Evolutionary conservation across 2,113 vertebrate species (phyloP).

Genomic region (Caranx melampygus): DNA sequence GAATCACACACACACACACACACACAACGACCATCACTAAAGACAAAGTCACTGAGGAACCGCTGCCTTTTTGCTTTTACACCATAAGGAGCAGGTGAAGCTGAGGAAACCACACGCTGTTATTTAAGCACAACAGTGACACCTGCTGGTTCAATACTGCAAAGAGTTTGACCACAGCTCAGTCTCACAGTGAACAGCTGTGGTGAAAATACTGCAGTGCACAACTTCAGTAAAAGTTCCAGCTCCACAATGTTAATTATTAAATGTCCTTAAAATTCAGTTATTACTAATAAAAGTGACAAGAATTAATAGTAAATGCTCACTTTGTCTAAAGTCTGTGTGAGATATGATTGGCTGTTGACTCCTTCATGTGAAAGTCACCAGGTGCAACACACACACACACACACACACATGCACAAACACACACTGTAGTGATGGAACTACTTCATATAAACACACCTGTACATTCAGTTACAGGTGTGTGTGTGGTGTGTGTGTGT

Average conservation of each 20-base stretch:
- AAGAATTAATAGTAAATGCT: no score
- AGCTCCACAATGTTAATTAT: not conserved
- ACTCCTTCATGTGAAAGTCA: constrained; percentile 40
- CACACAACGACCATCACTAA: no score
- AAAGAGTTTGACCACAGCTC: not conserved
- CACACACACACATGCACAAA: not conserved
- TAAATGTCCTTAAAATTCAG: no score
- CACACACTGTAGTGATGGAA: no score
- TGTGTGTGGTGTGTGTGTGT: no score
- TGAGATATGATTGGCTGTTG: not conserved
- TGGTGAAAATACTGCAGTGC: not conserved
- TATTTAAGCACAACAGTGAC: constrained; percentile 36
- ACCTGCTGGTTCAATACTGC: constrained; percentile 21
- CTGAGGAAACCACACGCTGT: not conserved
- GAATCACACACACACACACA: constrained; percentile 14
- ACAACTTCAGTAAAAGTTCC: not conserved
- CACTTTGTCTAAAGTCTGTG: no score
- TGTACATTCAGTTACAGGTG: no score
- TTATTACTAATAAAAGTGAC: no score
- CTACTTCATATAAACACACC: no score
- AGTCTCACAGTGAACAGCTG: not conserved
- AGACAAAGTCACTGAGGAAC: no score
- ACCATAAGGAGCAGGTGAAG: not conserved
- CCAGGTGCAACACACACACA: no score
- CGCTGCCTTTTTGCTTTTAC: no score